Conservation (phyloP, 1,140 invertebrate species). For the Aphelenchoides fujianensis region DNA sequence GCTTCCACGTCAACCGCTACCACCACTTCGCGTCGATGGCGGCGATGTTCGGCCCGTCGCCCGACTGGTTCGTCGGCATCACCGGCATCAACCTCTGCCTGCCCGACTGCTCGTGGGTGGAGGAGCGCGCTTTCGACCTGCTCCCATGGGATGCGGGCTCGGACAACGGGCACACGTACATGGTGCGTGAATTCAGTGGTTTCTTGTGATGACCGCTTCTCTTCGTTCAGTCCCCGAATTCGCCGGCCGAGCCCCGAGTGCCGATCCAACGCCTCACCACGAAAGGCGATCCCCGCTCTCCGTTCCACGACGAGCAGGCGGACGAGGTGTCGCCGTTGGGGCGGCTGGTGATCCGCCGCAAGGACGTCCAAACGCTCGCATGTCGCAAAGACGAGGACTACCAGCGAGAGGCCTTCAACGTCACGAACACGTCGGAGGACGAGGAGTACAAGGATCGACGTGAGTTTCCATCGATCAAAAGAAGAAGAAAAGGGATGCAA, state of each 20-base stretch:
- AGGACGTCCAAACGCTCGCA: conserved; percentile 64
- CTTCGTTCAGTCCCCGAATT: conserved; percentile 80
- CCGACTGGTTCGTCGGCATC: conserved; percentile 91
- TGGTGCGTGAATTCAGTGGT: conserved; percentile 68
- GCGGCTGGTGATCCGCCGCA: conserved; percentile 64
- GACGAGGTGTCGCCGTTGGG: conserved; percentile 77
- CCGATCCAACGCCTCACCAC: conserved; percentile 82
- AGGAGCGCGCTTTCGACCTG: conserved; percentile 75
- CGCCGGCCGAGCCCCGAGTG: conserved; percentile 79
- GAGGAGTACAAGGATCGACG: conserved; percentile 67
- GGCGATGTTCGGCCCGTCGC: conserved; percentile 89
- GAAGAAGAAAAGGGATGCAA: neutral
- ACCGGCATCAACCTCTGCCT: conserved; percentile 80
- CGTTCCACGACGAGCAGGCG: conserved; percentile 77
- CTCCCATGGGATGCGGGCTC: conserved; percentile 92
- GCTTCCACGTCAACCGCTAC: conserved; percentile 71
- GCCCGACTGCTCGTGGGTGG: conserved; percentile 81
- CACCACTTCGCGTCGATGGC: conserved; percentile 85
- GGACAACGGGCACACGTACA: conserved; percentile 85
- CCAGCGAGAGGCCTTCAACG: conserved; percentile 44
- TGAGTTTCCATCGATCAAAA: conserved; percentile 63
- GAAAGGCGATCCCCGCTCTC: conserved; percentile 78
- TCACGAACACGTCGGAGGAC: conserved; percentile 53
- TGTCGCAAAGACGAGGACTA: conserved; percentile 69
- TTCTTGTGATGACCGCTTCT: conserved; percentile 26